These are phyloP conservation scores for Polydrusus cervinus DNA, from an alignment of 2,888 invertebrate genomes.

Conservation along the genomic window DNA sequence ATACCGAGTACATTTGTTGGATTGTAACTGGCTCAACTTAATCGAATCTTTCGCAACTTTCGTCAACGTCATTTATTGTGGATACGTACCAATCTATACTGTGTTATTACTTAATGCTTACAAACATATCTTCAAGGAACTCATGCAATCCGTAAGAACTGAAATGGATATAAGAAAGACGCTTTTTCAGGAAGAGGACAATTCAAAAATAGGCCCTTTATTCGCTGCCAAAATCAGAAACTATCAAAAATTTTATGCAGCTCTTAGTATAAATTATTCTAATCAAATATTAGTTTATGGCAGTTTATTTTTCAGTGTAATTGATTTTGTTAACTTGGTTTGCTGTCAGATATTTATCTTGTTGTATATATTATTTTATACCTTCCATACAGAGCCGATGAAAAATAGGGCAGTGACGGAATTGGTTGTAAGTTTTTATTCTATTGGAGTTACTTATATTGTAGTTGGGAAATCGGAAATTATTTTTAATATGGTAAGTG, in stretches of 20 bases:
- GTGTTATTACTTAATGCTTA: not conserved
- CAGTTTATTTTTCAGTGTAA: not conserved
- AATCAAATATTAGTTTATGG: not conserved
- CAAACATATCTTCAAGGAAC: not conserved
- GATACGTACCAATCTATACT: not conserved
- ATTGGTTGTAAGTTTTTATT: not conserved
- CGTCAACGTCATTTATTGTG: not conserved
- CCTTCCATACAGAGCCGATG: not conserved
- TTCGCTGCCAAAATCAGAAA: not conserved
- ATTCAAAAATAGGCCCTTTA: too few relatives aligned
- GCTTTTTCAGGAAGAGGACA: not conserved
- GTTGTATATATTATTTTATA: constrained; percentile 4
- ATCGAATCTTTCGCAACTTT: not conserved
- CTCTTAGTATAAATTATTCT: not conserved
- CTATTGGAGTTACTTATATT: not conserved
- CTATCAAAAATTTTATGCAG: constrained; percentile 2
- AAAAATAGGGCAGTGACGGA: not conserved
- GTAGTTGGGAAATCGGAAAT: not conserved
- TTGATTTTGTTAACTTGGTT: constrained; percentile 7
- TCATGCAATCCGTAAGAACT: not conserved
- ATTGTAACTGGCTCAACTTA: not conserved
- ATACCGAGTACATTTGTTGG: too few relatives aligned
- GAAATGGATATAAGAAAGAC: constrained; percentile 1
- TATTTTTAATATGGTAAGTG: constrained; percentile 17
- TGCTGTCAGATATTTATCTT: constrained; percentile 6